Evolutionary conservation across 2,113 vertebrate species (phyloP), one percentile per base, ranked within the genome.

Genomic region (Sus scrofa): DNA sequence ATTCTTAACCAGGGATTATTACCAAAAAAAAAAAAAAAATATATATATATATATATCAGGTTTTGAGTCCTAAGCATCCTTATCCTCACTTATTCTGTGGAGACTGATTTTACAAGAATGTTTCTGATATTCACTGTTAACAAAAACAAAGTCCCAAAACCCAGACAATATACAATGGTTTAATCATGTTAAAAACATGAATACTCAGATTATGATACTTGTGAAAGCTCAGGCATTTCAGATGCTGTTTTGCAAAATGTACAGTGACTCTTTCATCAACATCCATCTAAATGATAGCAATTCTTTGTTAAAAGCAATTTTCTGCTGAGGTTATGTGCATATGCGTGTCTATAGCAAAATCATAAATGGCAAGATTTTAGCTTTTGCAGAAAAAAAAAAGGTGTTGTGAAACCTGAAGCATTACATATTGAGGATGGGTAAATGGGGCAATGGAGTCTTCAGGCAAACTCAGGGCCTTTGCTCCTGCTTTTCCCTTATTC

Each of bases 221-320:
- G 3, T 7, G 75, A 87, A 89, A 95, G 15, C 30, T 39, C 65
- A 82, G 52, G 89, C 13, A 67, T 86, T 65, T 95, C 70, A 81
- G 87, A 89, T 10, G 30, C 44, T 89, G 30, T 94, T 97, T 91
- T 71, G 44, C 60, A 89, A 97, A 96, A 95, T 58, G 34, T 19
- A 81, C 44, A 32, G 70, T 54, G 81, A 94, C 71, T 95, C 62
- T 79, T 83, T 56, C 94, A 75, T 97, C 92, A 96, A 27, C 65
- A 37, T 93, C 79, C 11, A 18, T 78, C 75, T 95, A 92, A 92
- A 95, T 74, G 92, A 94, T 56, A 94, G 71, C 54, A 62, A 77
- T 93, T 96, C 91, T 96, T 85, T 67, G 39, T 54, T 79, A 62
- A 92, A 93, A 89, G 67, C 70, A 90, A 84, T 97, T 95, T 97